These are phyloP conservation scores for Sebastes aleutianus DNA, from an alignment of 2,797 vertebrate species.

Conservation along the genomic window DNA sequence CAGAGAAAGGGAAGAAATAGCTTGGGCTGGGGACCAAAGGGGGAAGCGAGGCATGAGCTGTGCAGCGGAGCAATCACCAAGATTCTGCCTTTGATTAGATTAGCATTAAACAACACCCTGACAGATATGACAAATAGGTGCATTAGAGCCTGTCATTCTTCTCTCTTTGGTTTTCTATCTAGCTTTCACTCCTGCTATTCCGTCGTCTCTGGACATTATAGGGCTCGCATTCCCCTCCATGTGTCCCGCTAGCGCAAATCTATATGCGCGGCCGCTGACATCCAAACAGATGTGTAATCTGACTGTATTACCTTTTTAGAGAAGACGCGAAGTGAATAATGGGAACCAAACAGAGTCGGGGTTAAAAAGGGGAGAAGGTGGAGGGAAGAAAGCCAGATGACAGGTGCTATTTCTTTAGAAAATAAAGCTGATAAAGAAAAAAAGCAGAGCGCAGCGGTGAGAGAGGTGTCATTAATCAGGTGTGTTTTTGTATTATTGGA, in stretches of 20 bases:
- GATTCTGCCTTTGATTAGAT: constrained; percentile 90
- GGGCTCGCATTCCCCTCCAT: constrained; percentile 54
- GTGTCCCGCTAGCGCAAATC: constrained; percentile 60
- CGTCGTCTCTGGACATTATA: constrained; percentile 56
- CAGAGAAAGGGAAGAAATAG: constrained; percentile 64
- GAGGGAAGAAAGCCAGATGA: constrained; percentile 37
- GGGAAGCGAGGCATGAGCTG: constrained; percentile 62
- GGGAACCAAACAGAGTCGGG: constrained; percentile 54
- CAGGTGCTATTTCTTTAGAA: constrained; percentile 59
- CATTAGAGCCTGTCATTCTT: constrained; percentile 90
- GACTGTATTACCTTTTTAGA: constrained; percentile 67
- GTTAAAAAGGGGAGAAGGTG: constrained; percentile 44
- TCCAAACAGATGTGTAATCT: constrained; percentile 76
- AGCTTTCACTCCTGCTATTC: constrained; percentile 62
- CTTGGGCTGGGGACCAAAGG: constrained; percentile 66
- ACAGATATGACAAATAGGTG: constrained; percentile 93
- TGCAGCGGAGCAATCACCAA: constrained; percentile 76
- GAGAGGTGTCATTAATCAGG: constrained; percentile 73
- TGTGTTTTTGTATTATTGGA: constrained; percentile 55
- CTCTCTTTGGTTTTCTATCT: constrained; percentile 67
- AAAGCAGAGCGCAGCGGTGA: constrained; percentile 19
- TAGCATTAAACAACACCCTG: constrained; percentile 92
- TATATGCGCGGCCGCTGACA: constrained; percentile 65
- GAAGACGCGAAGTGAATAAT: constrained; percentile 73
- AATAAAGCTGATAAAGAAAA: constrained; percentile 65